Base-by-base conservation (phyloP, 1,140 invertebrate genomes). In the Leguminivora glycinivorella region DNA sequence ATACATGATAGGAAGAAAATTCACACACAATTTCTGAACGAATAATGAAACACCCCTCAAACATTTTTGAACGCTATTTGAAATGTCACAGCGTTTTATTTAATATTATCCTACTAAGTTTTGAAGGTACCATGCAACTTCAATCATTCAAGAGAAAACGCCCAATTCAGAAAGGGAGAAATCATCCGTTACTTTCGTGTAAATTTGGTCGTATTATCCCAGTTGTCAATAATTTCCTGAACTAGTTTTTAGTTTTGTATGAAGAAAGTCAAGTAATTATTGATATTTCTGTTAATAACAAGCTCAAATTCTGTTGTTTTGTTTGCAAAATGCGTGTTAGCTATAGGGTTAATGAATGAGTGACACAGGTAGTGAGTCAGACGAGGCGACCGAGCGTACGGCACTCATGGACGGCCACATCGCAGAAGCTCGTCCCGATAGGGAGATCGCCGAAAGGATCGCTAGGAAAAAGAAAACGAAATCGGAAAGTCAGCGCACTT, bases 371-470 rank as follows among this genome's bases (percentile, higher is more conserved):
- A 90, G 83, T 77, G 82, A 89, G 70, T 81, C 73, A 75, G 87
- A 80, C 34, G 79, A 86, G 83, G 92, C 93, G 79, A 94, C 94
- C 86, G 95, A 96, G 92, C 94, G 94, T 77, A 95, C 95, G 85
- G 95, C 95, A 92, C 94, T 96, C 77, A 96, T 96, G 95, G 95
- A 96, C 92, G 95, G 93, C 83, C 95, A 96, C 92, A 95, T 96
- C 80, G 94, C 93, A 76, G 94, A 90, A 84, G 85, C 89, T 67
- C 85, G 87, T 68, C 83, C 88, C 22, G 84, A 84, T 71, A 92
- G 93, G 85, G 92, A 87, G 70, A 78, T 88, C 26, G 86, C 84
- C 72, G 89, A 88, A 75, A 82, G 88, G 68, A 88, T 87, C 75
- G 83, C 87, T 31, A 87, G 88, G 63, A 92, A 90, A 77, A 76